These are phyloP conservation scores for Drosophila teissieri DNA, from an alignment of 1,140 invertebrate genomes.

Conservation along the genomic window DNA sequence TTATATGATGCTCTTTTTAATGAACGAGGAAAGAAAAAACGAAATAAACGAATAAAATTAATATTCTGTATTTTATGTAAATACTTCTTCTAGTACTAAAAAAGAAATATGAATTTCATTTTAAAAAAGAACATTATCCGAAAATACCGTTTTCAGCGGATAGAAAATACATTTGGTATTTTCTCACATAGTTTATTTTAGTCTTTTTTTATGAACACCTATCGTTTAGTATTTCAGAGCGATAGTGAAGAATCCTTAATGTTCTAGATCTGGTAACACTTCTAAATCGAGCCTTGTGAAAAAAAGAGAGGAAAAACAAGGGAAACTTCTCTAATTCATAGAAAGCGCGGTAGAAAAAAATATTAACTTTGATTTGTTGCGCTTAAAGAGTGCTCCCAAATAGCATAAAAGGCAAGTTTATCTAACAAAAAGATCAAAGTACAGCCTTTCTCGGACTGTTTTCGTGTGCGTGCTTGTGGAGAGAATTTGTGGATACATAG, in stretches of 20 bases:
- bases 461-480: slow-evolving; percentile 11
- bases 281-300: not conserved
- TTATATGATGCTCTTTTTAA: too few species aligned
- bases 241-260: not conserved
- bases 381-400: not conserved
- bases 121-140: not conserved
- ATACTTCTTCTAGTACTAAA: too few species aligned
- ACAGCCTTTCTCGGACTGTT: not conserved
- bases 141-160: not conserved
- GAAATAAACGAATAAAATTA: too few species aligned
- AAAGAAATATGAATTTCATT: too few species aligned
- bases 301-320: slow-evolving; percentile 4
- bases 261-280: not conserved
- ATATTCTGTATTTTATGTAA: too few species aligned
- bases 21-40: too few species aligned
- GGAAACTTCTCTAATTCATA: slow-evolving; percentile 2
- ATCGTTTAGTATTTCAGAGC: not conserved
- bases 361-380: not conserved
- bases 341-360: slow-evolving; percentile 21
- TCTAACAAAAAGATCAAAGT: not conserved
- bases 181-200: not conserved
- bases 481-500: slow-evolving; percentile 17
- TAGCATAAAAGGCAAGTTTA: slow-evolving; percentile 28
- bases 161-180: not conserved
- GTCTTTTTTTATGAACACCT: not conserved